Conservation (phyloP, 2,113 vertebrate genomes). For the Dunckerocampus dactyliophorus region DNA sequence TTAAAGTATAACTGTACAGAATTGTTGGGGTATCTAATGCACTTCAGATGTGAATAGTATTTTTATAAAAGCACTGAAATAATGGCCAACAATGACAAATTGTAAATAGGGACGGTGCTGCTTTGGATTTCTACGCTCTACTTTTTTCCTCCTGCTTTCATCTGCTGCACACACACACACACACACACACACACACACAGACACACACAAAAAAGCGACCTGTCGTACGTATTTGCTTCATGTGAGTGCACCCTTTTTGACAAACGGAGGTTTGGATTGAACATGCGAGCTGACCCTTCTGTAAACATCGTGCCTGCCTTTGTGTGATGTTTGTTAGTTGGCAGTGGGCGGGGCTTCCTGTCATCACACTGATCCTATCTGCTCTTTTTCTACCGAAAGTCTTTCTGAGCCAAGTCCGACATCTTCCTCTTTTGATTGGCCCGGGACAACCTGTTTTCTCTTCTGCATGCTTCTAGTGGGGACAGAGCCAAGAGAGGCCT, state of each 20-base stretch:
- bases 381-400: conserved; percentile 28
- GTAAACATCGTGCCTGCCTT: conserved; percentile 40
- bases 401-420: conserved; percentile 57
- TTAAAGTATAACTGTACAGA: conserved; percentile 59
- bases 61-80: conserved; percentile 92
- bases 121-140: conserved; percentile 58
- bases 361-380: conserved; percentile 21
- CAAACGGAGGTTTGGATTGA: conserved; percentile 35
- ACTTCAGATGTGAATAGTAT: conserved; percentile 99
- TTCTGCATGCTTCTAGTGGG: conserved; percentile 62
- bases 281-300: conserved; percentile 48
- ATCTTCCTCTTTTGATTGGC: conserved; percentile 22
- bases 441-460: conserved; percentile 16
- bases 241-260: conserved; percentile 52
- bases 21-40: conserved; percentile 70
- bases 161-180: conserved; percentile 68
- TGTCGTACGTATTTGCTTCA: conserved; percentile 59
- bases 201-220: conserved; percentile 11
- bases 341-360: conserved; percentile 2
- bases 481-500: conserved; percentile 17
- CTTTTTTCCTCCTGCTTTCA: conserved; percentile 76
- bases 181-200: too few species aligned
- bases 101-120: conserved; percentile 85
- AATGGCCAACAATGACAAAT: conserved; percentile 76
- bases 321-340: conserved; percentile 22